Conservation (phyloP, 2,113 vertebrate genomes). For the Petrocephalus zakoni region DNA sequence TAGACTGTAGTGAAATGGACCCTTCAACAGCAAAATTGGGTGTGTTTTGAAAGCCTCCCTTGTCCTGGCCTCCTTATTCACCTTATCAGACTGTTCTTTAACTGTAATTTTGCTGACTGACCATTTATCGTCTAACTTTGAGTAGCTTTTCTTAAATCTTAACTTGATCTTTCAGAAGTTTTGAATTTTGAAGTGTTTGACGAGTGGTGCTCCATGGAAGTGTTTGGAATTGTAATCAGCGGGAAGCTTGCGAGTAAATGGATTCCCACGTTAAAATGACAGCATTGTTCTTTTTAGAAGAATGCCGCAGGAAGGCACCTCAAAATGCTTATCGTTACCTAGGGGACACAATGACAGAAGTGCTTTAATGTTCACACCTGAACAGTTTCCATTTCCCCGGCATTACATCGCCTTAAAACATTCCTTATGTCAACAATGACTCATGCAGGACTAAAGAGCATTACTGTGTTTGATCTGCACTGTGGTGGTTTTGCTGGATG, state of each 20-base stretch:
- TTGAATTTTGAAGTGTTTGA: background rate
- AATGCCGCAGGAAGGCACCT: background rate
- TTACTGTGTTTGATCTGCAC: background rate
- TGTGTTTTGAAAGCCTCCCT: background rate
- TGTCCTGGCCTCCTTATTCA: background rate
- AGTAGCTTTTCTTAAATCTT: background rate
- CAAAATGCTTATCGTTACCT: background rate
- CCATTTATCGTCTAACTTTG: background rate
- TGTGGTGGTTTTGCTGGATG: background rate
- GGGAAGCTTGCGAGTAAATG: background rate
- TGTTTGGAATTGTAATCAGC: background rate
- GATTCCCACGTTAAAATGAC: background rate
- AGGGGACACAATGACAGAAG: background rate
- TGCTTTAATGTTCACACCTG: background rate
- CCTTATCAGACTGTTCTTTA: background rate
- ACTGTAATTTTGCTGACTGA: background rate
- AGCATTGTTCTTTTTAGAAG: background rate
- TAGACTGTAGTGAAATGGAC: background rate
- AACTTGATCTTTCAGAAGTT: background rate
- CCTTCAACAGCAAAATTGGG: background rate
- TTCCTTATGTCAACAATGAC: background rate
- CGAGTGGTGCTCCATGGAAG: background rate
- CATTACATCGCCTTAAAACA: background rate
- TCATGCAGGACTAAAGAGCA: background rate
- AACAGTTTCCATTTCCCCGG: background rate